Percentiles rank a stretch among this genome's conserved stretches.
phyloP scores from a whole-genome alignment of 1,140 invertebrate species.

The Tetragnatha versicolor region DNA sequence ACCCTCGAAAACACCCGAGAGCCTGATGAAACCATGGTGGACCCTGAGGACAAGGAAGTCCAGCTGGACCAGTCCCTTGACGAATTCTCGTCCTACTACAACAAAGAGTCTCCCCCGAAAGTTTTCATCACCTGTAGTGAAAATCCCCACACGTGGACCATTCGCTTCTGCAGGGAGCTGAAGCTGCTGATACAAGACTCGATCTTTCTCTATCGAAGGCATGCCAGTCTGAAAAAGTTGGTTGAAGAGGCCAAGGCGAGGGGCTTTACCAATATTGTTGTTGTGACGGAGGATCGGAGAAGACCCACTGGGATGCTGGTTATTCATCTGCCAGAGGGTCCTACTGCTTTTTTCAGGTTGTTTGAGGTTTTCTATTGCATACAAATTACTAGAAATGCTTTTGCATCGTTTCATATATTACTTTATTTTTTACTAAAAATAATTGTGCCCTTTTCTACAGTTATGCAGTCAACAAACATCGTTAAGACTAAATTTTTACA shows the following conservation, averaged over 20 bases:
- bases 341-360: conserved; percentile 84
- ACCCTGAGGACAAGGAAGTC: conserved; percentile 80
- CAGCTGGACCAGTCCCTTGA: conserved; percentile 80
- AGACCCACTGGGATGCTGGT: conserved; percentile 89
- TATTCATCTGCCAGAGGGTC: conserved; percentile 93
- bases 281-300: conserved; percentile 92
- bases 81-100: conserved; percentile 88
- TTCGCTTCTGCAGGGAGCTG: conserved; percentile 91
- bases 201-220: conserved; percentile 76
- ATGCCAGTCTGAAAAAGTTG: conserved; percentile 92
- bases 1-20: conserved; percentile 92
- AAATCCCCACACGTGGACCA: conserved; percentile 85
- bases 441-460: no score
- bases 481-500: no score
- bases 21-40: conserved; percentile 89
- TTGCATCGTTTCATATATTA: conserved; percentile 65
- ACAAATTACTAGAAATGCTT: no score
- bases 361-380: conserved; percentile 66
- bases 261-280: conserved; percentile 87
- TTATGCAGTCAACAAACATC: no score
- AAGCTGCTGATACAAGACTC: conserved; percentile 92
- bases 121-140: conserved; percentile 93
- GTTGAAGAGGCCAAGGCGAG: conserved; percentile 79
- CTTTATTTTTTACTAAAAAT: conserved; percentile 79
- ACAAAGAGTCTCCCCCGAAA: conserved; percentile 86